Base-by-base conservation (phyloP, 1,140 invertebrate genomes). In the Brachionus angularis region DNA sequence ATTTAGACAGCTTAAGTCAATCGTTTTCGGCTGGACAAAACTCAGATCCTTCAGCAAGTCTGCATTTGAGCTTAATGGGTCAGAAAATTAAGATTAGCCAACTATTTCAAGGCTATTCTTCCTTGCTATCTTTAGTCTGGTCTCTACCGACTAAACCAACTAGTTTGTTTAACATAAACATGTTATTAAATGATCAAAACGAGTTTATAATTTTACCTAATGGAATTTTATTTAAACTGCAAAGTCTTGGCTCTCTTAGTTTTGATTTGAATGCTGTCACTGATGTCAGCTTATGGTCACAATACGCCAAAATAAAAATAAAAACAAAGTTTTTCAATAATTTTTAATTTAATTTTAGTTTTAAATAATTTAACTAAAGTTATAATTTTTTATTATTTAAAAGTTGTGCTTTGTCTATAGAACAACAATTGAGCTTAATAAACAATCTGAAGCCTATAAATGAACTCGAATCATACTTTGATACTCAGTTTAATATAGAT, bases 61-160 rank as follows among this genome's bases (percentile, higher is more conserved):
- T 58, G 18, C 53, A 58, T 39, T 58, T 58, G 33, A 58, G 53
- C 33, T 18, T 58, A 14, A 58, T 58, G 53, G 53, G 53, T 14
- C 53, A 58, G 25, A 58, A 58, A 14, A 12, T 58, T 12, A 58
- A 58, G 16, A 58, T 58, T 29, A 34, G 10, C 8, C 10, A 58
- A 14, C 18, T 58, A 10, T 58, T 58, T 18, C 21, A 39, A 58
- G 33, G 53, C 10, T 58, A 58, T 7, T 18, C 53, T 2, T 36
- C 33, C 3, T 39, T 58, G 53, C 18, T 58, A 58, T 58, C 53
- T 8, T 14, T 58, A 8, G 21, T 58, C 10, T 58, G 53, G 53
- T 36, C 53, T 39, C 12, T 58, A n/a, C 53, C 53, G 5, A 58
- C 53, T 5, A 12, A 18, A 25, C 53, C 34, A 27, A 58, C 53